phyloP scores from a whole-genome alignment of 2,888 invertebrate genomes.

The Melieria crassipennis region DNA sequence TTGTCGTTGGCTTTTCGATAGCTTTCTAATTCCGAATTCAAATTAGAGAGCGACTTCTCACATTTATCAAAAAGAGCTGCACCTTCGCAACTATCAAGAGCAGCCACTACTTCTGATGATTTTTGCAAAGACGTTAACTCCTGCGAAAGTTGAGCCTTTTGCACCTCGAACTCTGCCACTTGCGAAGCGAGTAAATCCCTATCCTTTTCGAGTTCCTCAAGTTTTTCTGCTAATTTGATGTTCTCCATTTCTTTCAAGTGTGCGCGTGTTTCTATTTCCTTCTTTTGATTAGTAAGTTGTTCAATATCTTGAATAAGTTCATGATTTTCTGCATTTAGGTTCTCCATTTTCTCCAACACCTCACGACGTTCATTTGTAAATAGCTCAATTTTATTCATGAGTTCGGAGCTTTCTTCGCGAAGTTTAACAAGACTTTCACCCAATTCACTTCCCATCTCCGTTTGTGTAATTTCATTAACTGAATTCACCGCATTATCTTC shows the following conservation, averaged over 20 bases:
- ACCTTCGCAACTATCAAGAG: slow-evolving; percentile 50
- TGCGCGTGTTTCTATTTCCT: slow-evolving; percentile 55
- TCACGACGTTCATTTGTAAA: slow-evolving; percentile 76
- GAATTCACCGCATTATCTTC: slow-evolving; percentile 27
- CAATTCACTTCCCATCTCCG: slow-evolving; percentile 64
- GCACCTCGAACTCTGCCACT: slow-evolving; percentile 49
- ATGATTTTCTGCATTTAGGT: slow-evolving; percentile 71
- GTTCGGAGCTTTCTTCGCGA: slow-evolving; percentile 73
- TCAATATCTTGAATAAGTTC: slow-evolving; percentile 68
- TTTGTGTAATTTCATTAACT: slow-evolving; percentile 57
- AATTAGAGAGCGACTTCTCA: slow-evolving; percentile 55
- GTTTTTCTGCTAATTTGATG: slow-evolving; percentile 58
- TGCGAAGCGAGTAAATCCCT: slow-evolving; percentile 59
- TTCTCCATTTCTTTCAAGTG: slow-evolving; percentile 43
- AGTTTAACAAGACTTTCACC: slow-evolving; percentile 71
- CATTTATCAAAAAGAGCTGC: slow-evolving; percentile 58
- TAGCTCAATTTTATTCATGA: slow-evolving; percentile 75
- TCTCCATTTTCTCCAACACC: slow-evolving; percentile 76
- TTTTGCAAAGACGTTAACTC: slow-evolving; percentile 59
- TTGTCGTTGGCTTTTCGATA: slow-evolving; percentile 63
- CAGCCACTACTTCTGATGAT: slow-evolving; percentile 58
- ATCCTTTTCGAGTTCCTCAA: slow-evolving; percentile 65
- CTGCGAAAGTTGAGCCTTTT: slow-evolving; percentile 54
- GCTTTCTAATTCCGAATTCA: slow-evolving; percentile 62
- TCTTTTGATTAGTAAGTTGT: slow-evolving; percentile 69